Conservation (phyloP, 1,140 invertebrate species). For the Pachyrhynchus sulphureomaculatus region DNA sequence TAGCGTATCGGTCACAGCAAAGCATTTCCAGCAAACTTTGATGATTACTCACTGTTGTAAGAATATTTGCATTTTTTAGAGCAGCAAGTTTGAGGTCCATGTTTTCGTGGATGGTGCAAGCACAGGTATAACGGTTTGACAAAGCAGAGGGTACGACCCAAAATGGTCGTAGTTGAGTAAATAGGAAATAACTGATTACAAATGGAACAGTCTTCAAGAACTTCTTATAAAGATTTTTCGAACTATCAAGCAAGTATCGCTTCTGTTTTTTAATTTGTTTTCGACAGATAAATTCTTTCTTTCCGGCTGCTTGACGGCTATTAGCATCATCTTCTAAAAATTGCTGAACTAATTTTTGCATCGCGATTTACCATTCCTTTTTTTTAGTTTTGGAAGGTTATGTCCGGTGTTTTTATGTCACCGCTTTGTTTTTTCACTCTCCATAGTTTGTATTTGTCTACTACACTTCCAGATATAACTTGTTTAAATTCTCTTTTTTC, state of each 20-base stretch:
- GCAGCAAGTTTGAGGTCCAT: neutral
- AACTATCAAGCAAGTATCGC: neutral
- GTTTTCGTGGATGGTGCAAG: neutral
- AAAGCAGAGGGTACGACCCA: neutral
- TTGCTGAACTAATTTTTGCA: neutral
- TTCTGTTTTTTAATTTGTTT: neutral
- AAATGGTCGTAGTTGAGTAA: no score
- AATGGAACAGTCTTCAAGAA: no score
- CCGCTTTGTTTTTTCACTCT: slow-evolving; percentile 28
- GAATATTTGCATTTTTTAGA: neutral
- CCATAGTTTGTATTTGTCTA: slow-evolving; percentile 36
- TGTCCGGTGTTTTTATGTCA: slow-evolving; percentile 16
- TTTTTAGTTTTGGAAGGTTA: neutral
- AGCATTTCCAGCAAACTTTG: slow-evolving; percentile 1
- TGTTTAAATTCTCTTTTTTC: slow-evolving; percentile 33
- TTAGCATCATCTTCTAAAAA: neutral
- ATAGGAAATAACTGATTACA: no score
- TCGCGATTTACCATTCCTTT: neutral
- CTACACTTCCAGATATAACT: slow-evolving; percentile 19
- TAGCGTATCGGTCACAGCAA: neutral
- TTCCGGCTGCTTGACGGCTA: neutral
- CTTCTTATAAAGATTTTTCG: neutral
- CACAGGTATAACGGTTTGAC: neutral
- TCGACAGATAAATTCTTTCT: neutral
- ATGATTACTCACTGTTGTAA: slow-evolving; percentile 3